These are phyloP conservation scores for Lynx canadensis DNA, from an alignment of 2,113 vertebrate genomes.

Conservation along the genomic window DNA sequence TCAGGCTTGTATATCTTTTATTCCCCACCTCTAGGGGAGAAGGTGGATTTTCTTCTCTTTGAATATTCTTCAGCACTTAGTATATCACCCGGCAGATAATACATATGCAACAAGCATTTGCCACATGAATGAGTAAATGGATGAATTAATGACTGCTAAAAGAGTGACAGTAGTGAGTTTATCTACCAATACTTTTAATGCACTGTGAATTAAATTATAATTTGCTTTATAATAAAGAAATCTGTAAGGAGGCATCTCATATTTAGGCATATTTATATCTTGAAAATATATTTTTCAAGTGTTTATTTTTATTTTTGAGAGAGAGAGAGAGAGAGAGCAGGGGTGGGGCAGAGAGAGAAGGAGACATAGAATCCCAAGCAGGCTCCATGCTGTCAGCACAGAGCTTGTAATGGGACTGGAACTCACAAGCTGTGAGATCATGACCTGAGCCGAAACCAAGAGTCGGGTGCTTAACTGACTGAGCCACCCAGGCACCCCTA, in stretches of 20 bases:
- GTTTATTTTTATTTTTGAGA: too few species aligned
- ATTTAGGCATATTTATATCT: neutral
- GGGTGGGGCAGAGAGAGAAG: too few species aligned
- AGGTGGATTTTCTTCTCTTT: neutral
- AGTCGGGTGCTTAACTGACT: too few species aligned
- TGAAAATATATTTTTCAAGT: neutral
- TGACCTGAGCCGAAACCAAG: too few species aligned
- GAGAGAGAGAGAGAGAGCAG: too few species aligned
- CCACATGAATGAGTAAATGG: neutral
- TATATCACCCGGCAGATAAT: neutral
- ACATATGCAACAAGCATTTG: neutral
- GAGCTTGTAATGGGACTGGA: too few species aligned
- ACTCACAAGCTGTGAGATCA: too few species aligned
- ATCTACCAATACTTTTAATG: slow-evolving; percentile 14
- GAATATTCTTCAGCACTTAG: neutral
- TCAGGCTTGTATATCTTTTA: neutral
- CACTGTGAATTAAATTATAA: neutral
- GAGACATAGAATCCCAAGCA: too few species aligned
- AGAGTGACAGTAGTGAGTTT: neutral
- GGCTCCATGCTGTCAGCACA: too few species aligned
- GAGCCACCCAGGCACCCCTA: neutral
- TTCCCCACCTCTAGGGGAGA: neutral
- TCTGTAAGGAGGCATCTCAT: neutral
- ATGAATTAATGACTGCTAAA: neutral
- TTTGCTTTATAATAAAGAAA: neutral